Evolutionary conservation across 2,888 invertebrate genomes (phyloP).

Genomic region (Drosophila limbata): DNA sequence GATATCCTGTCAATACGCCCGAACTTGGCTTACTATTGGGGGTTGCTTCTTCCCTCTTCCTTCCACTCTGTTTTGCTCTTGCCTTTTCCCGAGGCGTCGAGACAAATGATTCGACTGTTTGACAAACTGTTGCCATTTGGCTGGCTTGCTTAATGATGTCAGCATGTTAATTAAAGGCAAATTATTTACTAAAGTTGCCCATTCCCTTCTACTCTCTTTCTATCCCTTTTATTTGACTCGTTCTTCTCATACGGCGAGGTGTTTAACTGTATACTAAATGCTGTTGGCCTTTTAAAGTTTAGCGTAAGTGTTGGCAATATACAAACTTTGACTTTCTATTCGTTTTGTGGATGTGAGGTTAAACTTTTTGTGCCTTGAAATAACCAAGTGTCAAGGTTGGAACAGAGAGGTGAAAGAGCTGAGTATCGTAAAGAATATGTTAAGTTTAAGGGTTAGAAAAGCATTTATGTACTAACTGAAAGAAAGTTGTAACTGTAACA

Average conservation of each 20-base stretch:
- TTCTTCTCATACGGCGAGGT: slow-evolving; percentile 11
- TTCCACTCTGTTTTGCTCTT: neutral
- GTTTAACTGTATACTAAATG: slow-evolving; percentile 40
- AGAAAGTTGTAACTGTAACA: neutral
- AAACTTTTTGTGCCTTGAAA: slow-evolving; percentile 11
- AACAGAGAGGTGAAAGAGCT: neutral
- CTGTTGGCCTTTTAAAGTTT: slow-evolving; percentile 45
- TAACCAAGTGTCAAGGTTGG: neutral
- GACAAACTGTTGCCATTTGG: slow-evolving; percentile 76
- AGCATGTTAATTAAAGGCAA: slow-evolving; percentile 84
- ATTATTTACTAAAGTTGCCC: slow-evolving; percentile 78
- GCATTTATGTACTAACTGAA: neutral
- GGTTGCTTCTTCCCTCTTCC: slow-evolving; percentile 13
- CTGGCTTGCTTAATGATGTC: slow-evolving; percentile 75
- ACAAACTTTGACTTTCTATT: slow-evolving; percentile 22
- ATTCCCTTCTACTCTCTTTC: neutral
- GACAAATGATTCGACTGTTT: slow-evolving; percentile 72
- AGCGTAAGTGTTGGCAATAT: slow-evolving; percentile 38
- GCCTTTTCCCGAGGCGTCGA: slow-evolving; percentile 31
- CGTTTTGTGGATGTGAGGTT: slow-evolving; percentile 17
- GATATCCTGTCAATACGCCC: slow-evolving; percentile 55
- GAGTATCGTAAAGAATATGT: neutral
- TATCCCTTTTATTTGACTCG: too few relatives aligned
- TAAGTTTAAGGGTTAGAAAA: neutral
- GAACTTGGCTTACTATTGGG: slow-evolving; percentile 29